These are phyloP conservation scores for Nephrotoma flavescens DNA, from an alignment of 2,888 invertebrate genomes.

Conservation along the genomic window DNA sequence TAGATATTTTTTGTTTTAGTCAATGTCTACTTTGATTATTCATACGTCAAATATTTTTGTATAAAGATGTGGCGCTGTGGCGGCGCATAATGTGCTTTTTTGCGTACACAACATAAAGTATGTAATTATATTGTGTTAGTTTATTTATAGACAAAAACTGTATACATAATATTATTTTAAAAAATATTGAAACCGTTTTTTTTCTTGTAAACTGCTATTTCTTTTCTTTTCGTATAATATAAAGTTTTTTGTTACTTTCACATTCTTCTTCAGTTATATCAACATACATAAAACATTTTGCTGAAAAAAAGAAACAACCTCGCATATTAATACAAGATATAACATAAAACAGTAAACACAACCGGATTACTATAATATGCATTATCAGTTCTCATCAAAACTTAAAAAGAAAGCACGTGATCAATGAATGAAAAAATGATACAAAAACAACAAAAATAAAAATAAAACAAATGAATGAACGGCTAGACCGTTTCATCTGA, in stretches of 20 bases:
- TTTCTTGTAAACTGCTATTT: background rate
- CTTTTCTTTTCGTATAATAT: background rate
- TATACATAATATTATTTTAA: background rate
- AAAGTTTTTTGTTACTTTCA: background rate
- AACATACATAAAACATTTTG: background rate
- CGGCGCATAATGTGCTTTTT: background rate
- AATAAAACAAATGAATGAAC: background rate
- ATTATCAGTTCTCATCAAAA: background rate
- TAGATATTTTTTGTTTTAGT: background rate
- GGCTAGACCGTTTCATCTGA: background rate
- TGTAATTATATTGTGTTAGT: background rate
- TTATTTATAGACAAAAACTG: background rate
- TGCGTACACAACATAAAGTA: background rate
- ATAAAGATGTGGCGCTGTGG: background rate
- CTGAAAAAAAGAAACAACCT: background rate
- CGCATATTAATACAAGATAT: background rate
- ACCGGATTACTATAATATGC: background rate
- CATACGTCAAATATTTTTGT: background rate
- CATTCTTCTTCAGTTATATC: background rate
- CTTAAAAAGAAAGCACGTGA: background rate
- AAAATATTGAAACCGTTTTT: background rate
- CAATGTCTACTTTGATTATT: background rate
- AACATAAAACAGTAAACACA: background rate
- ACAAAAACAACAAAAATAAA: background rate
- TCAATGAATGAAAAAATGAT: background rate